These are phyloP conservation scores for Diploscapter pachys DNA, from an alignment of 1,140 invertebrate genomes.

Conservation along the genomic window DNA sequence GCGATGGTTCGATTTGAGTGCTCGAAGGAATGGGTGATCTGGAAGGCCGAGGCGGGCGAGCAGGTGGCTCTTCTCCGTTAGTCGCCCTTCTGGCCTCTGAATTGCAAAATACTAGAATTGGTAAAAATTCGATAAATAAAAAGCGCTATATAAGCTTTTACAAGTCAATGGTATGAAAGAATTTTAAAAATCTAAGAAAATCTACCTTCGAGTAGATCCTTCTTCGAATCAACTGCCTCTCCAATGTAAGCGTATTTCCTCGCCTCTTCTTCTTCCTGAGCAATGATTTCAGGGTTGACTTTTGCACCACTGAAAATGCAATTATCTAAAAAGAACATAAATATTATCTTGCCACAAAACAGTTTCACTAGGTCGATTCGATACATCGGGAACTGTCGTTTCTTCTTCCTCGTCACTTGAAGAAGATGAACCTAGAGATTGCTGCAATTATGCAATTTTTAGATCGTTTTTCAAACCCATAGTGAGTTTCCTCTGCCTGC, in stretches of 20 bases:
- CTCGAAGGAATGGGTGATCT: too few species aligned
- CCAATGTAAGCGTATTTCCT: constrained; percentile 17
- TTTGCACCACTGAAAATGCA: too few species aligned
- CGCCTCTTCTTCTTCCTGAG: constrained; percentile 17
- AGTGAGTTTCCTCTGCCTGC: constrained; percentile 15
- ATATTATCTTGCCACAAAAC: too few species aligned
- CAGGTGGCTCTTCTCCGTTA: background rate
- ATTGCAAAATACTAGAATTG: background rate
- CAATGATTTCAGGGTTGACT: background rate
- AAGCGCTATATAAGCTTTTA: too few species aligned
- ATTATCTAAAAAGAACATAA: too few species aligned
- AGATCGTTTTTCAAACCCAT: too few species aligned
- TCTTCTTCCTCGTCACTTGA: constrained; percentile 11
- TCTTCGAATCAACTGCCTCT: constrained; percentile 12
- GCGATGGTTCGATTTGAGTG: too few species aligned
- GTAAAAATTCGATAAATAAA: too few species aligned
- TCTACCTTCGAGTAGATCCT: background rate
- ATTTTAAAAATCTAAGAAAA: background rate
- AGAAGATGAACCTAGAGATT: constrained; percentile 2
- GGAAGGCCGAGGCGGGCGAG: background rate
- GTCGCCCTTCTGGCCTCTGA: background rate
- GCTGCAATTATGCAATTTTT: constrained; percentile 4
- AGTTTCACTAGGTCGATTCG: background rate
- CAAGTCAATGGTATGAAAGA: too few species aligned
- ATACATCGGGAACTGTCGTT: background rate